Evolutionary conservation across 1,140 invertebrate species (phyloP), one percentile per base, ranked within the genome.

Genomic region (Drosophila takahashii): DNA sequence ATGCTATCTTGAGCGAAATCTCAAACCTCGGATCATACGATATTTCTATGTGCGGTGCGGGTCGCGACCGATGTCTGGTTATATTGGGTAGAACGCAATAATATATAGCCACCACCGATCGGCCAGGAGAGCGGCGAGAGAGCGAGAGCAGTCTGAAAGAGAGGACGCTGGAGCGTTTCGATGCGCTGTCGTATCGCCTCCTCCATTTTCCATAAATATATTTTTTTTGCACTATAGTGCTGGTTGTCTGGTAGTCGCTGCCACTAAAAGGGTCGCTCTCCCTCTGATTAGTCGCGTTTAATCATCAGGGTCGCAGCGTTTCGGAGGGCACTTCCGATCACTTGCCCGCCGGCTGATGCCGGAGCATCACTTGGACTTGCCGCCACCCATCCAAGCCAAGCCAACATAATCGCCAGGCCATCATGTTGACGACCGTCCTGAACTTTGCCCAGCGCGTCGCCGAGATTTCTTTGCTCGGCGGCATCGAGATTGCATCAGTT

Each of bases 401-500:
- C 41, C 58, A 61, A 62, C 53, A 70, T 41, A 69, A 51, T 50
- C 47, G 32, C 41, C 41, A 39, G 57, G 69, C 48, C 50, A 86
- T 81, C 50, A 86, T 86, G 81, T 67, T 86, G 56, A 72, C 85
- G 52, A 64, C 64, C 39, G 61, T 85, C 16, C 58, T 91, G 69
- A 75, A 90, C 77, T 90, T 91, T 77, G 79, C 74, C 59, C 90
- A 91, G 65, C 76, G 84, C 45, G 81, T 89, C 54, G 78, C 89
- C 50, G 90, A 87, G 58, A 85, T 92, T 76, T 92, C 89, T 36
- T 52, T 92, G 73, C 78, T 92, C n/a, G 90, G 91, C 16, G 83
- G 84, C 74, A 80, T 92, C 44, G 91, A 92, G 77, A 89, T 81
- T 51, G 85, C 87, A 69, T 92, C 90, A 56, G 79, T 91, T 44